A percentile compares a stretch with the other conserved stretches of the same genome.
These are phyloP conservation scores for Drosophila meridiana DNA, from an alignment of 2,888 invertebrate genomes.

Conservation along the genomic window DNA sequence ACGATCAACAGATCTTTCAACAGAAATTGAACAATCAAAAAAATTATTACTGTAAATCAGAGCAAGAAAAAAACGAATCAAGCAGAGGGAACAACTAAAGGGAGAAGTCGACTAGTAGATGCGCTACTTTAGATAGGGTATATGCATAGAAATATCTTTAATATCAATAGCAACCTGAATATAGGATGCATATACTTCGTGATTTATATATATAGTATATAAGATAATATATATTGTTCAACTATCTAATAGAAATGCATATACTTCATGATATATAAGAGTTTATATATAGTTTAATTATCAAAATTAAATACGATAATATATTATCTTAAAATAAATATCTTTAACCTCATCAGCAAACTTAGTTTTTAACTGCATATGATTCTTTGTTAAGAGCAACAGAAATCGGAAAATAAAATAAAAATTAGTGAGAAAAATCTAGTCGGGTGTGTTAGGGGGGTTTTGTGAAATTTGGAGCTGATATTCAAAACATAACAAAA, in stretches of 20 bases:
- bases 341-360: not conserved
- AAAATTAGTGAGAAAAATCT: not conserved
- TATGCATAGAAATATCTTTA: not conserved
- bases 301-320: no score
- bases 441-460: no score
- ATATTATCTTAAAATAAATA: no score
- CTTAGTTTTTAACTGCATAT: not conserved
- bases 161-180: not conserved
- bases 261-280: no score
- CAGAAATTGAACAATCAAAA: slow-evolving; percentile 58
- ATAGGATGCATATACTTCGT: no score
- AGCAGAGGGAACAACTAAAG: not conserved
- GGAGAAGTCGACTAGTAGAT: slow-evolving; percentile 23
- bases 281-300: no score
- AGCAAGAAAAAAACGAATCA: slow-evolving; percentile 1
- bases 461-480: no score
- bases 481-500: no score
- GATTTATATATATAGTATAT: no score
- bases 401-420: not conserved
- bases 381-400: not conserved
- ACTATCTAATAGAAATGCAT: no score
- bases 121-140: slow-evolving; percentile 13
- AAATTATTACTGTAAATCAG: slow-evolving; percentile 59
- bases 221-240: no score
- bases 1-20: slow-evolving; percentile 51